Evolutionary conservation across 1,140 invertebrate species (phyloP).

Genomic region (Triops cancriformis): DNA sequence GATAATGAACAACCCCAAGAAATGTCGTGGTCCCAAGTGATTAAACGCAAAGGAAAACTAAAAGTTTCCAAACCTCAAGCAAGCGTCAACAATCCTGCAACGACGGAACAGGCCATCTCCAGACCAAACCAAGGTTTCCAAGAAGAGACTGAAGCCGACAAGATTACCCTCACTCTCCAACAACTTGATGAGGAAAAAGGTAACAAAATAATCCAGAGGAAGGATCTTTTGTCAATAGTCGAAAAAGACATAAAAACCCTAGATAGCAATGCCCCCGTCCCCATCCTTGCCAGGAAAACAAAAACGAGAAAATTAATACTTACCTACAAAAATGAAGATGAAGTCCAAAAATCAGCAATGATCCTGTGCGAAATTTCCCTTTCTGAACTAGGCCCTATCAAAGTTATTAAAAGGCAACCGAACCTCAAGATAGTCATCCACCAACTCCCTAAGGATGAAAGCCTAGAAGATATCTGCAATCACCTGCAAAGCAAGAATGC

Average conservation of each 20-base stretch:
- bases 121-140: not conserved
- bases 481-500: conserved; percentile 3
- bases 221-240: not conserved
- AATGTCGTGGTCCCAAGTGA: not conserved
- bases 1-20: not conserved
- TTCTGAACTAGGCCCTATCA: conserved; percentile 9
- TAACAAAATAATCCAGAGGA: not conserved
- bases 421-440: conserved; percentile 12
- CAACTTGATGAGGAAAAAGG: conserved; percentile 8
- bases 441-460: conserved; percentile 17
- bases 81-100: not conserved
- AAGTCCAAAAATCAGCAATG: not conserved
- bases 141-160: not conserved
- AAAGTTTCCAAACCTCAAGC: not conserved
- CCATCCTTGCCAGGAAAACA: conserved; percentile 8
- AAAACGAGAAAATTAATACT: conserved; percentile 10
- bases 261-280: not conserved
- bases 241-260: conserved; percentile 2
- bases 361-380: not conserved
- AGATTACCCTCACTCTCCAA: conserved; percentile 18
- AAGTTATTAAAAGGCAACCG: conserved; percentile 10
- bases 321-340: not conserved
- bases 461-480: not conserved
- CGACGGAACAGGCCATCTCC: not conserved
- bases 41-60: not conserved